Conservation (phyloP, 2,113 vertebrate genomes). For the Verasper variegatus region DNA sequence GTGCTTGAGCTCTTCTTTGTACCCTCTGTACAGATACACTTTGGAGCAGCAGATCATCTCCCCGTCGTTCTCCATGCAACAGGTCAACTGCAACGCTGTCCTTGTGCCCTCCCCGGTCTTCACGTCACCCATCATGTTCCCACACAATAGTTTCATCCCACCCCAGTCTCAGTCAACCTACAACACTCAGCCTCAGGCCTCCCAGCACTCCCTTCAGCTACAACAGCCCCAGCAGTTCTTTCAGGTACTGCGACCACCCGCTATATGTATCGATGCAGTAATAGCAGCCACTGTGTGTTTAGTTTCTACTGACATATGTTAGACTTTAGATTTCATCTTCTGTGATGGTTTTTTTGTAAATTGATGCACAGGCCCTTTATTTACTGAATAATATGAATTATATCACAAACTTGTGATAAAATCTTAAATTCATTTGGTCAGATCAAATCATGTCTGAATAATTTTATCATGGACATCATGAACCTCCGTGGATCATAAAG, state of each 20-base stretch:
- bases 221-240: conserved; percentile 85
- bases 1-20: conserved; percentile 15
- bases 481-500: too few relatives aligned
- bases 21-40: conserved; percentile 77
- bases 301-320: neutral
- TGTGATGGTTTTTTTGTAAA: conserved; percentile 1
- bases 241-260: conserved; percentile 72
- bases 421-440: too few relatives aligned
- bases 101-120: conserved; percentile 79
- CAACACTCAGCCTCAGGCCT: conserved; percentile 76
- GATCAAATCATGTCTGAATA: too few relatives aligned
- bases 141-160: conserved; percentile 76
- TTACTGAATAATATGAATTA: conserved; percentile 14
- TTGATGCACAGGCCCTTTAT: neutral
- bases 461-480: too few relatives aligned
- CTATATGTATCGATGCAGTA: neutral
- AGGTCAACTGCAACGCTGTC: conserved; percentile 77
- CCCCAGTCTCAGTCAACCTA: conserved; percentile 81
- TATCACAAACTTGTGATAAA: neutral
- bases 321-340: neutral
- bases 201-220: conserved; percentile 76
- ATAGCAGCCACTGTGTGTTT: neutral
- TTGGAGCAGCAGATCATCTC: conserved; percentile 83
- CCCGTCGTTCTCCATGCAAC: conserved; percentile 76
- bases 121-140: conserved; percentile 83